Evolutionary conservation across 1,140 invertebrate genomes (phyloP), one percentile per base, ranked within the genome.

Genomic region (Orchestia grillus): DNA sequence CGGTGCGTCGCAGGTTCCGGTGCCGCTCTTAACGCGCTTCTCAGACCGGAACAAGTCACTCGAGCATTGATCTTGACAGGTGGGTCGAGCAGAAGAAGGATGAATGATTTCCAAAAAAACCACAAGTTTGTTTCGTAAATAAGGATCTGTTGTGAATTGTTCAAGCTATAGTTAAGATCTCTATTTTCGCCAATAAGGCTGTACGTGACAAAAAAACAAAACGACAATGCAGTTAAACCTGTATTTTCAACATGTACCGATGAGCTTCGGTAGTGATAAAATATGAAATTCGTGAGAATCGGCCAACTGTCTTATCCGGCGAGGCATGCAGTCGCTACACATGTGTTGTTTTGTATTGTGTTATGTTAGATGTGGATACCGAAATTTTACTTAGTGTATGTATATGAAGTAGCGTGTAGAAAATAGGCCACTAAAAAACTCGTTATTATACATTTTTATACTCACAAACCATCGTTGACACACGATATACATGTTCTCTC

Each of bases 1-100:
- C 92, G 92, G 92, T 45, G 44, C 44, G 92, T 19, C 28, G 88
- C 41, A 44, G 36, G 92, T 94, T 94, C 92, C 92, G 44, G 92
- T 47, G 92, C 43, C 11, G 43, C 92, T 94, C 92, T 94, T 94
- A 94, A 19, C 11, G 43, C 44, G 92, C 44, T 44, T 47, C 92
- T 40, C 92, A 40, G 92, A 94, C 92, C 92, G 92, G 92, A 94
- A 94, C 92, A 94, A 47, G 92, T 44, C 40, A 44, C 92, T 40
- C 36, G 88, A 90, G 15, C 41, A 41, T 4, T 19, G 88, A 90
- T 44, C 62, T 77, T 77, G 36, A 36, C 28, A 36, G 28, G 15
- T 77, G 62, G 28, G 62, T 77, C 11, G 15, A 77, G 47, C 6
- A 8, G 62, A 77, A 77, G 15, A 36, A 77, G 62, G 28, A 77